Evolutionary conservation across 1,140 invertebrate genomes (phyloP).

Genomic region (Bombyx mandarina): DNA sequence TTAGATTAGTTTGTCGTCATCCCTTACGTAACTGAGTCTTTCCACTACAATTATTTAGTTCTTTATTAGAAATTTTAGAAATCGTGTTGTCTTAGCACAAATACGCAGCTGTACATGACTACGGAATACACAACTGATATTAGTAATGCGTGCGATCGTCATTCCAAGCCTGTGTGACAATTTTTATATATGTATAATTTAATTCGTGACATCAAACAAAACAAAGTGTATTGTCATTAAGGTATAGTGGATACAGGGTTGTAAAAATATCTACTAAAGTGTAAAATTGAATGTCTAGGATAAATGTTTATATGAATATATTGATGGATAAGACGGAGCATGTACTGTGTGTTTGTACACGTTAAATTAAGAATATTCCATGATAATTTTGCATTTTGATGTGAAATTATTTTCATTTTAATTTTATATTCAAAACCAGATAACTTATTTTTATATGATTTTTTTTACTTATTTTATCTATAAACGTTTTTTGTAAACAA

Average conservation of each 20-base stretch:
- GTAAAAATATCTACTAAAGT: constrained; percentile 68
- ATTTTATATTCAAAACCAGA: constrained; percentile 43
- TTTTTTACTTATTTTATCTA: constrained; percentile 42
- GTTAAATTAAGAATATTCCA: constrained; percentile 52
- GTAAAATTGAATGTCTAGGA: constrained; percentile 55
- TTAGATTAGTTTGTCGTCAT: constrained; percentile 32
- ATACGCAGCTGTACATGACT: background rate
- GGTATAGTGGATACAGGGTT: constrained; percentile 70
- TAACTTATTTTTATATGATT: constrained; percentile 52
- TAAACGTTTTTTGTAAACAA: constrained; percentile 16
- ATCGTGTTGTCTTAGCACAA: constrained; percentile 6
- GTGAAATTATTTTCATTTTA: constrained; percentile 27
- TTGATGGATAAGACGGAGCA: constrained; percentile 47
- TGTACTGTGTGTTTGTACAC: constrained; percentile 52
- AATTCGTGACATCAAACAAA: constrained; percentile 6
- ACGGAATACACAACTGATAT: too few relatives aligned
- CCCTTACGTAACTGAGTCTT: constrained; percentile 23
- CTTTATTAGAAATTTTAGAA: constrained; percentile 1
- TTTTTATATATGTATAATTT: constrained; percentile 5
- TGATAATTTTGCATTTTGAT: constrained; percentile 55
- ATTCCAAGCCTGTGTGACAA: constrained; percentile 14
- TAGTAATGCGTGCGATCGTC: too few relatives aligned
- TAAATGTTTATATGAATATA: constrained; percentile 67
- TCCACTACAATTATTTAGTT: constrained; percentile 18
- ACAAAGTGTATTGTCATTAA: constrained; percentile 45